Evolutionary conservation across 2,888 invertebrate species (phyloP), one percentile per base, ranked within the genome.

Genomic region (Globia sparganii): DNA sequence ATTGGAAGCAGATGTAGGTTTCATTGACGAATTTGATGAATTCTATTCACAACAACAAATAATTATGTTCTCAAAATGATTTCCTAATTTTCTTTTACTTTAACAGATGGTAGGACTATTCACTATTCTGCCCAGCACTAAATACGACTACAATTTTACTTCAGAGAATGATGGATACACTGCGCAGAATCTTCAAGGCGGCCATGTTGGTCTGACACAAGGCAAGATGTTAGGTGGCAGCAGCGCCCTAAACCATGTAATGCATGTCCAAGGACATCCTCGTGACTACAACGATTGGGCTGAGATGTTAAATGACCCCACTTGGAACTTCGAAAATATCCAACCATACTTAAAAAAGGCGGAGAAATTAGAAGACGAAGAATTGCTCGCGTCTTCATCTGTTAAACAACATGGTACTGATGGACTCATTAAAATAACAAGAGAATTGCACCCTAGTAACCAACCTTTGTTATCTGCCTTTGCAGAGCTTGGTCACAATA

Each of bases 341-440:
- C 72, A 78, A 11, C 68, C 71, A 11, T 86, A 82, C 67, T 72
- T 81, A 49, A 73, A 59, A n/a, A 86, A 77, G 49, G 69, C 64
- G 13, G 89, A 88, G 73, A 78, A 79, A 25, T 70, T 88, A 3
- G 46, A 74, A 4, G 82, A 85, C 64, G 34, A 49, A 21, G 21
- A 18, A 15, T 67, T 86, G 21, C 65, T 81, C 11, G 40, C 64
- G 9, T 77, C 84, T 49, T 15, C 11, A 34, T 77, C 83, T 28
- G 79, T 72, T 34, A 9, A 31, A 0, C 61, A 86, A 25, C 86
- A 87, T 73, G 84, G 85, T 4, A 83, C 77, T 11, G 59, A 82
- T 18, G 89, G 90, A 2, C 87, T 72, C 5, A 79, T 90, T 0
- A 81, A 85, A 37, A 75, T 89, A 25, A 81, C 86, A 25, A 74